Percentiles rank a stretch among this genome's conserved stretches.
phyloP scores from a whole-genome alignment of 2,113 vertebrate genomes.

The Craseonycteris thonglongyai region DNA sequence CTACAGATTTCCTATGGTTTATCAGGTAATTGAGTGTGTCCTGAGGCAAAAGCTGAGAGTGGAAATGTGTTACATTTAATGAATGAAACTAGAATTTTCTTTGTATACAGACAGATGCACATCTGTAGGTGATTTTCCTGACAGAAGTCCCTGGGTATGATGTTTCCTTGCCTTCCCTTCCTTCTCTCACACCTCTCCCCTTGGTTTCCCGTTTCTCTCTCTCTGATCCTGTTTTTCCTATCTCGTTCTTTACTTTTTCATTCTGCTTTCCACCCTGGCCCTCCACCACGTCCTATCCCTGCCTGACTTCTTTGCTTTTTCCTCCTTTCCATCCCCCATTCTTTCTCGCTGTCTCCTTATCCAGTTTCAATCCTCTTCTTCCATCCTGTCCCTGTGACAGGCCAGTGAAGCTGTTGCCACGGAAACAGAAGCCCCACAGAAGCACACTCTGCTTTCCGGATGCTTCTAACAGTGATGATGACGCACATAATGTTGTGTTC shows the following conservation, averaged over 20 bases:
- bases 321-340: too few relatives aligned
- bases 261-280: neutral
- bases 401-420: conserved; percentile 74
- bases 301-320: too few relatives aligned
- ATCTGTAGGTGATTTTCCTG: neutral
- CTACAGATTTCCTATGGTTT: neutral
- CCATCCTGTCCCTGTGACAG: conserved; percentile 38
- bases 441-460: conserved; percentile 66
- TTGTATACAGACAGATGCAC: neutral
- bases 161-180: neutral
- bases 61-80: neutral
- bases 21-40: neutral
- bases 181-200: neutral
- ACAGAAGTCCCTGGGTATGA: neutral
- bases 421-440: conserved; percentile 78
- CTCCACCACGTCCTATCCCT: neutral
- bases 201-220: neutral
- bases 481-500: conserved; percentile 66
- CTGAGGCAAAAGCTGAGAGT: neutral
- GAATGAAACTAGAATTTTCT: neutral
- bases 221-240: accelerated
- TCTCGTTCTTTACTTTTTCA: neutral
- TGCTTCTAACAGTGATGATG: conserved; percentile 61
- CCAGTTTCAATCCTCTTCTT: neutral
- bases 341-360: neutral